phyloP scores from a whole-genome alignment of 2,888 invertebrate genomes.

The Limnephilus rhombicus region DNA sequence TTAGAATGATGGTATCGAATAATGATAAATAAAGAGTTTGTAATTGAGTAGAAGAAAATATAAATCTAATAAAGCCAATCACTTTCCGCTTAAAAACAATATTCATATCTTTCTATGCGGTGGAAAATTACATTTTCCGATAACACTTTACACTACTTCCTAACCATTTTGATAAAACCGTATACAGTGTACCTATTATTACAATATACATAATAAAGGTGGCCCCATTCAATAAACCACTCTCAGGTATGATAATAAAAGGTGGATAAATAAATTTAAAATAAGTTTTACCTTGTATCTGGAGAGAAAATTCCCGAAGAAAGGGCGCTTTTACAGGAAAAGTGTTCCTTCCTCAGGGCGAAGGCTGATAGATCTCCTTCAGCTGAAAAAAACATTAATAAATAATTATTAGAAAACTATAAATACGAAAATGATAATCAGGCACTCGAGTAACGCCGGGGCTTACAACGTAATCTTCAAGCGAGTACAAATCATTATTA shows the following conservation, averaged over 20 bases:
- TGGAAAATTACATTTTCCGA: neutral
- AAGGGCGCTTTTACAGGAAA: constrained; percentile 83
- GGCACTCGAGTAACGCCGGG: neutral
- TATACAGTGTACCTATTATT: neutral
- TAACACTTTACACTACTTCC: neutral
- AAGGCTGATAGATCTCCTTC: constrained; percentile 94
- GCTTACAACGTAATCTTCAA: neutral
- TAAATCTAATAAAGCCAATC: neutral
- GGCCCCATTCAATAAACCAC: neutral
- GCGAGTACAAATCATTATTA: neutral
- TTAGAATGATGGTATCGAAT: too few relatives aligned
- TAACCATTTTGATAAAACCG: neutral
- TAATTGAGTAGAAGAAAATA: neutral
- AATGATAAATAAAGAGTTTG: neutral
- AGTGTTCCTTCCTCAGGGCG: constrained; percentile 88
- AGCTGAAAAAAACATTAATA: constrained; percentile 82
- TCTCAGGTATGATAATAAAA: neutral
- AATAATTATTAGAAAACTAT: neutral
- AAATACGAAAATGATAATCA: neutral
- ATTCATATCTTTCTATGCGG: neutral
- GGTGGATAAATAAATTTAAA: neutral
- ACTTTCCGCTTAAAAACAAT: neutral
- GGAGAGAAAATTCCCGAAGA: constrained; percentile 86
- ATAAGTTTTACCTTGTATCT: constrained; percentile 78
- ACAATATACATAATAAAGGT: neutral